These are phyloP conservation scores for Steinernema khuongi DNA, from an alignment of 1,140 invertebrate species.

Conservation along the genomic window DNA sequence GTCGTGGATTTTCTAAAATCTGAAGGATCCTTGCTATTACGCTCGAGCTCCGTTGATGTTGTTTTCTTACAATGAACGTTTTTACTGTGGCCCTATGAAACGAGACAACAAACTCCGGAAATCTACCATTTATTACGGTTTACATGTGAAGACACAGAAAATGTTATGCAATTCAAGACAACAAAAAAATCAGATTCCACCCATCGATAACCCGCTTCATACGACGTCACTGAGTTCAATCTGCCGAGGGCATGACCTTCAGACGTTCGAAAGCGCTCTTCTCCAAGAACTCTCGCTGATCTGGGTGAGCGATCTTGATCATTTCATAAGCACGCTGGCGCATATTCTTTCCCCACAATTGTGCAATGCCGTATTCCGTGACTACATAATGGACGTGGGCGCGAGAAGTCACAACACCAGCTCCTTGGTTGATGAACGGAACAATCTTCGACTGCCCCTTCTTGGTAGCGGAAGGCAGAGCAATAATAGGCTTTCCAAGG, in stretches of 20 bases:
- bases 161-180: background rate
- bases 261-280: slow-evolving; percentile 81
- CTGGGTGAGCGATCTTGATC: slow-evolving; percentile 80
- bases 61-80: too few relatives aligned
- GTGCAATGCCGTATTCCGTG: slow-evolving; percentile 82
- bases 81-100: too few relatives aligned
- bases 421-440: slow-evolving; percentile 69
- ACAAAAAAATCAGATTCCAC: too few relatives aligned
- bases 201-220: background rate
- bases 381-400: slow-evolving; percentile 81
- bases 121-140: too few relatives aligned
- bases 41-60: too few relatives aligned
- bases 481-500: slow-evolving; percentile 84
- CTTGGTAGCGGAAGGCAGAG: slow-evolving; percentile 75
- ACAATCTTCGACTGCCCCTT: slow-evolving; percentile 81
- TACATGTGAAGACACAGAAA: too few relatives aligned
- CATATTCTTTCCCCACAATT: slow-evolving; percentile 79
- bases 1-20: too few relatives aligned
- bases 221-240: slow-evolving; percentile 21
- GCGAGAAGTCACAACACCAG: slow-evolving; percentile 75
- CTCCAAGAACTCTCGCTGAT: slow-evolving; percentile 76
- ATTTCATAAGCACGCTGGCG: slow-evolving; percentile 80
- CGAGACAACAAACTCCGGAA: too few relatives aligned
- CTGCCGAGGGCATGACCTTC: slow-evolving; percentile 73
- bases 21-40: too few relatives aligned